Conservation (phyloP, 1,140 invertebrate genomes). For the Zelostemma sp. region DNA sequence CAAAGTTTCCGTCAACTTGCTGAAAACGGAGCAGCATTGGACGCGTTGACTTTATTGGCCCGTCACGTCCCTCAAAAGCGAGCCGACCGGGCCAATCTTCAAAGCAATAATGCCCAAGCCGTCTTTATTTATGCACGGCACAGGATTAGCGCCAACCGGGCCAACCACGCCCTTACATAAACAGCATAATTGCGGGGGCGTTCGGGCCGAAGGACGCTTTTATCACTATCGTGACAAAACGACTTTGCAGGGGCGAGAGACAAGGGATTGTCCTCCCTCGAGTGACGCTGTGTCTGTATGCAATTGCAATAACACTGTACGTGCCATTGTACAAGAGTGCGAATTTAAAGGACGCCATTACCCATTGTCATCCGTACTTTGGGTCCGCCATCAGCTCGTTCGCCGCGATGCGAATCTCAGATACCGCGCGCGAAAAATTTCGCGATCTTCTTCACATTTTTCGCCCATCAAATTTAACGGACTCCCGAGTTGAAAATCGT, state of each 20-base stretch:
- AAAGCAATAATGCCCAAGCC: slow-evolving; percentile 46
- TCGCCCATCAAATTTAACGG: too few relatives aligned
- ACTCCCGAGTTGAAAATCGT: too few relatives aligned
- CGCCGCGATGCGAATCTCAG: neutral
- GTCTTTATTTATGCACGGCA: slow-evolving; percentile 51
- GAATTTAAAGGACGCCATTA: slow-evolving; percentile 25
- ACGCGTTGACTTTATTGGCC: neutral
- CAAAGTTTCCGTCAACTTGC: slow-evolving; percentile 10
- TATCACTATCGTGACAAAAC: slow-evolving; percentile 60
- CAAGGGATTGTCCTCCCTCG: slow-evolving; percentile 20
- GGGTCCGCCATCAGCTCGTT: slow-evolving; percentile 1
- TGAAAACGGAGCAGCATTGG: neutral
- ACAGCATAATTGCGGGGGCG: slow-evolving; percentile 65
- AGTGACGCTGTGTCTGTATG: slow-evolving; percentile 19
- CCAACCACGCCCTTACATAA: slow-evolving; percentile 66
- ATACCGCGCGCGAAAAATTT: neutral
- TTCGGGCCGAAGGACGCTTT: slow-evolving; percentile 53
- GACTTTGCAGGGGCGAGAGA: slow-evolving; percentile 28
- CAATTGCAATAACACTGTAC: slow-evolving; percentile 32
- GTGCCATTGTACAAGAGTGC: slow-evolving; percentile 29
- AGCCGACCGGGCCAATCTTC: slow-evolving; percentile 52
- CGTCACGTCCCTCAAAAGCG: slow-evolving; percentile 21
- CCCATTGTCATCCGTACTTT: neutral
- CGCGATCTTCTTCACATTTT: too few relatives aligned
- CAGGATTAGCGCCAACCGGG: slow-evolving; percentile 46